phyloP scores from a whole-genome alignment of 92 coral and sea anemone genomes.

The Paragorgia papillata region DNA sequence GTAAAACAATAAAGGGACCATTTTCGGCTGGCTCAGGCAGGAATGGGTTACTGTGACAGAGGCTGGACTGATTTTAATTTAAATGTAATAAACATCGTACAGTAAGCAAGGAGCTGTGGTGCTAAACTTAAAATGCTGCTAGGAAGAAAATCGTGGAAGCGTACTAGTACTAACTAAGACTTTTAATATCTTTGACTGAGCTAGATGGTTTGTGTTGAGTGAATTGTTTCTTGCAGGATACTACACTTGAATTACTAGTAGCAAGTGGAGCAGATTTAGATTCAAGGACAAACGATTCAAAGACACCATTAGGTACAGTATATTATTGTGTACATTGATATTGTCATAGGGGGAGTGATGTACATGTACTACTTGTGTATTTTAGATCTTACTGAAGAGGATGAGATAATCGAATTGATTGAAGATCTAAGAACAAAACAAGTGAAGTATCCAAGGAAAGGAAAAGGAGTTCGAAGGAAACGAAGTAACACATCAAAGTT shows the following conservation, averaged over 20 bases:
- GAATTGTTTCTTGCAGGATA: constrained; percentile 57
- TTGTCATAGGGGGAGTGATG: not conserved
- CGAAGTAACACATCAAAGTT: constrained; percentile 94
- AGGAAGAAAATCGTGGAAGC: too few species aligned
- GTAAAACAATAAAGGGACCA: too few species aligned
- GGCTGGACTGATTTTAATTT: too few species aligned
- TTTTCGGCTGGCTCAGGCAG: too few species aligned
- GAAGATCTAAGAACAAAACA: constrained; percentile 71
- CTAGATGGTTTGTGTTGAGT: too few species aligned
- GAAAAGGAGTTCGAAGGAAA: constrained; percentile 71
- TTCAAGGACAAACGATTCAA: constrained; percentile 74
- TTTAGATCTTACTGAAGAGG: constrained; percentile 86
- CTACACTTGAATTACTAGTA: constrained; percentile 76
- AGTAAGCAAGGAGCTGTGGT: too few species aligned
- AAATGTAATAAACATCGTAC: too few species aligned
- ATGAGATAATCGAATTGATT: constrained; percentile 75
- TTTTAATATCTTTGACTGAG: too few species aligned
- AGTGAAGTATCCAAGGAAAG: constrained; percentile 80
- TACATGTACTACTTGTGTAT: not conserved
- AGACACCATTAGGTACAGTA: constrained; percentile 76
- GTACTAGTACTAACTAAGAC: too few species aligned
- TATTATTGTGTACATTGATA: not conserved
- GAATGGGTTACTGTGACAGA: too few species aligned
- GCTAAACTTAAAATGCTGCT: too few species aligned
- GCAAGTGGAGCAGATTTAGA: constrained; percentile 94